Evolutionary conservation across 2,888 invertebrate genomes (phyloP).

Genomic region (Ypsolopha sequella): DNA sequence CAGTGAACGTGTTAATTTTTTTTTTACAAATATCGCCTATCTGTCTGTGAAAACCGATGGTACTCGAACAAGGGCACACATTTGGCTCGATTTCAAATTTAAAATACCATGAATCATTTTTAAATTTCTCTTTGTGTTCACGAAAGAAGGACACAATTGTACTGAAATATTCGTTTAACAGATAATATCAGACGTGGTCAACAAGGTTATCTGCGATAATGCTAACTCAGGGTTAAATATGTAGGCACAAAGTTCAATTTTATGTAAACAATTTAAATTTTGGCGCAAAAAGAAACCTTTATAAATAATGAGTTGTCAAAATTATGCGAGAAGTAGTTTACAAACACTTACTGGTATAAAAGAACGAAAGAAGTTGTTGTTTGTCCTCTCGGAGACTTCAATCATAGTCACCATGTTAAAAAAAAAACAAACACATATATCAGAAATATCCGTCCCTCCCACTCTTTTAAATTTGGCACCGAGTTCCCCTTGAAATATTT

Average conservation of each 20-base stretch:
- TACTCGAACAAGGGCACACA: slow-evolving; percentile 30
- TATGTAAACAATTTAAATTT: slow-evolving; percentile 12
- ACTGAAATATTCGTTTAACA: neutral
- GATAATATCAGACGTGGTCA: neutral
- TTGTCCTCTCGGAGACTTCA: slow-evolving; percentile 37
- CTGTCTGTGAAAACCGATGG: slow-evolving; percentile 36
- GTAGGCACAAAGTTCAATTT: too few species aligned
- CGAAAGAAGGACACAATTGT: neutral
- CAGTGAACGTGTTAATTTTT: too few species aligned
- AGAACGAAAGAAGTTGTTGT: slow-evolving; percentile 52
- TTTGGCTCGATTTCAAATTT: slow-evolving; percentile 44
- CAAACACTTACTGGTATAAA: slow-evolving; percentile 55
- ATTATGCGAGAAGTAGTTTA: too few species aligned
- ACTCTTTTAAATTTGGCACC: slow-evolving; percentile 28
- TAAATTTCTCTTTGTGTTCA: slow-evolving; percentile 12
- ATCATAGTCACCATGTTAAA: slow-evolving; percentile 44
- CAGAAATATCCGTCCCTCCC: slow-evolving; percentile 35
- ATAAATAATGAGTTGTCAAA: too few species aligned
- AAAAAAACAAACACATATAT: slow-evolving; percentile 14
- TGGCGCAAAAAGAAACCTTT: slow-evolving; percentile 3
- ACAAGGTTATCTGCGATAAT: neutral
- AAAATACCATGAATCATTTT: slow-evolving; percentile 23
- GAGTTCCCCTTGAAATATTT: slow-evolving; percentile 16
- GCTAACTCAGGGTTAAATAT: neutral
- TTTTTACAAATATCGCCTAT: slow-evolving; percentile 26